Conservation (phyloP, 2,113 vertebrate genomes). For the Otocyon megalotis region DNA sequence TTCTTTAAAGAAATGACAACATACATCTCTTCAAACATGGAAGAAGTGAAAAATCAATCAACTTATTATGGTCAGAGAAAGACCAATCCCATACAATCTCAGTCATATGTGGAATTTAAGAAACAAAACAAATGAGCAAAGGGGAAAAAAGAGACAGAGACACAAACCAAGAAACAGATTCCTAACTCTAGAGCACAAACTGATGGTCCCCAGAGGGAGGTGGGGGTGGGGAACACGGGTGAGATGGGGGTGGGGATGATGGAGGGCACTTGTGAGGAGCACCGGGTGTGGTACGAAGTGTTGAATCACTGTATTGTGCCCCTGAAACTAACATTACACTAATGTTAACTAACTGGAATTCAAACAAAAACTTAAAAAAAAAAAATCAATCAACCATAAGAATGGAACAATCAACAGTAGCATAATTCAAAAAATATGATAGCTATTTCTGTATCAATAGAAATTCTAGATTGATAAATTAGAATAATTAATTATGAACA, state of each 20-base stretch:
- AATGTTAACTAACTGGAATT: neutral
- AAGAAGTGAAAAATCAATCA: neutral
- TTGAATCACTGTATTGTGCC: neutral
- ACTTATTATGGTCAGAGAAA: neutral
- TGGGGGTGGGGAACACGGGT: neutral
- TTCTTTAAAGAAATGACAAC: neutral
- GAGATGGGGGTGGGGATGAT: neutral
- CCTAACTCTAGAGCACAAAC: neutral
- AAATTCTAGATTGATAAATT: conserved; percentile 30
- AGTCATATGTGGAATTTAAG: neutral
- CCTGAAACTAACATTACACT: neutral
- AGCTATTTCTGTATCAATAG: neutral
- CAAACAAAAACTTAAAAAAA: neutral
- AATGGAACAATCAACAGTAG: neutral
- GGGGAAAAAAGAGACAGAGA: neutral
- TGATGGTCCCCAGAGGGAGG: neutral
- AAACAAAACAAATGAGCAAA: neutral
- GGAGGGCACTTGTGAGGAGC: neutral
- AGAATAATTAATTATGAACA: neutral
- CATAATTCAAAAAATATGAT: conserved; percentile 10
- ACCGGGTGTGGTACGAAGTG: neutral
- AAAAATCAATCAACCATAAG: neutral
- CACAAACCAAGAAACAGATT: neutral
- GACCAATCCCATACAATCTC: neutral
- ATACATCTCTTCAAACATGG: neutral